Evolutionary conservation across 2,888 invertebrate genomes (phyloP).

Genomic region (Lepas anatifera): DNA sequence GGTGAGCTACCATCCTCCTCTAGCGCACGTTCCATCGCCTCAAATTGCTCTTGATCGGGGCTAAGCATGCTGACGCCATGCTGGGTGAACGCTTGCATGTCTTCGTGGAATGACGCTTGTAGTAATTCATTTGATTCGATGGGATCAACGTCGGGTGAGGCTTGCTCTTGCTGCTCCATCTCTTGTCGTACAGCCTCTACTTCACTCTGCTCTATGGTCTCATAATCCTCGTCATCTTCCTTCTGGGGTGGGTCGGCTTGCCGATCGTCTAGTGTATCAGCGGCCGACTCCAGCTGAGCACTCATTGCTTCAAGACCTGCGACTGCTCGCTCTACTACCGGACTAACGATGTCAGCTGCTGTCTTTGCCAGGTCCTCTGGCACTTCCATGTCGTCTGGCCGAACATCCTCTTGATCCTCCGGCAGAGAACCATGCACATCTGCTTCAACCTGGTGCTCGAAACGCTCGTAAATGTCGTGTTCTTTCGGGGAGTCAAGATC

Average conservation of each 20-base stretch:
- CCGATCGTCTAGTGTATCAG: not conserved
- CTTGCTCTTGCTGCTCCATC: not conserved
- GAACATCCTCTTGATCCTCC: not conserved
- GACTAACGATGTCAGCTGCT: not conserved
- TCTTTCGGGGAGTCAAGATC: too few relatives aligned
- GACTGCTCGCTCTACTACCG: too few relatives aligned
- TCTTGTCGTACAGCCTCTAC: not conserved
- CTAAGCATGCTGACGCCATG: not conserved
- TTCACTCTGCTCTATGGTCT: slow-evolving; percentile 4
- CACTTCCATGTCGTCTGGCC: not conserved
- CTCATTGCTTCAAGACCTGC: not conserved
- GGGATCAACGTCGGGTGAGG: not conserved
- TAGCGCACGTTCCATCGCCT: not conserved
- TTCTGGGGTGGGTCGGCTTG: too few relatives aligned
- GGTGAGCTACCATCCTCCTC: not conserved
- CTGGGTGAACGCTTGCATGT: slow-evolving; percentile 2
- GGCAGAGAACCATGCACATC: not conserved
- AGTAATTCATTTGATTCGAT: not conserved
- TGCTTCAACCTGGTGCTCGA: not conserved
- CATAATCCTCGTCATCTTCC: not conserved
- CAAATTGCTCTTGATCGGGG: not conserved
- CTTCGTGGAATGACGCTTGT: slow-evolving; percentile 1
- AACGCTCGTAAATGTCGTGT: not conserved
- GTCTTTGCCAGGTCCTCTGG: not conserved
- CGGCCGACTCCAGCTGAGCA: not conserved